Evolutionary conservation across 2,113 vertebrate genomes (phyloP), one percentile per base, ranked within the genome.

Genomic region (Percina caprodes): DNA sequence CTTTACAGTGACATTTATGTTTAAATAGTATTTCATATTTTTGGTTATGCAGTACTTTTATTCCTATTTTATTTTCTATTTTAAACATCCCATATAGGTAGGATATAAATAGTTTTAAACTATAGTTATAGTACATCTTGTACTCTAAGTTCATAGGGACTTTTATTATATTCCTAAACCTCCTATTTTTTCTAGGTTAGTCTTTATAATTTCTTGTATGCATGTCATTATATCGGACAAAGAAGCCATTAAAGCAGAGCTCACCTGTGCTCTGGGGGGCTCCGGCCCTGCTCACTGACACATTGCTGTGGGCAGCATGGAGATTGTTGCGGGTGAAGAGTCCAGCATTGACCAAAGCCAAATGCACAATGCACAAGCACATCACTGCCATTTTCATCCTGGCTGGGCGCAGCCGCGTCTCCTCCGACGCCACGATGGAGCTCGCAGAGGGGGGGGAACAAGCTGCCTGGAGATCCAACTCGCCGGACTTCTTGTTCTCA

Each of bases 301-400:
- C 0, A 8, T 8, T 26, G 4, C 23, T 60, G 54, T 15, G 6
- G 5, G 35, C 23, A 0, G 5, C 15, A 33, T 80, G 54, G 0
- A 23, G n/a, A 0, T 70, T 63, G 6, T 8, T 66, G 76, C 59
- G 21, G 54, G 3, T 16, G 12, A 65, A 52, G n/a, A 82, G 42
- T 55, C 13, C 56, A 1, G 13, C 75, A 5, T 67, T 48, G 1
- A 46, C 58, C 1, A 69, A 10, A 24, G 62, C 33, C 66, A 91
- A 26, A 24, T 82, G 77, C 54, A 90, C 16, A 12, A 90, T 0
- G 39, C 62, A 88, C 19, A 91, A 49, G 1, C 46, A 85, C 16
- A 78, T 4, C 6, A 85, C 3, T 0, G 56, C 23, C 62, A 79
- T 14, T 69, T 77, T 92, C 88, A 93, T 91, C 51, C 55, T 76